Percentiles rank a stretch among this genome's conserved stretches.
These are phyloP conservation scores for Progne subis DNA, from an alignment of 2,113 vertebrate species.

Conservation along the genomic window DNA sequence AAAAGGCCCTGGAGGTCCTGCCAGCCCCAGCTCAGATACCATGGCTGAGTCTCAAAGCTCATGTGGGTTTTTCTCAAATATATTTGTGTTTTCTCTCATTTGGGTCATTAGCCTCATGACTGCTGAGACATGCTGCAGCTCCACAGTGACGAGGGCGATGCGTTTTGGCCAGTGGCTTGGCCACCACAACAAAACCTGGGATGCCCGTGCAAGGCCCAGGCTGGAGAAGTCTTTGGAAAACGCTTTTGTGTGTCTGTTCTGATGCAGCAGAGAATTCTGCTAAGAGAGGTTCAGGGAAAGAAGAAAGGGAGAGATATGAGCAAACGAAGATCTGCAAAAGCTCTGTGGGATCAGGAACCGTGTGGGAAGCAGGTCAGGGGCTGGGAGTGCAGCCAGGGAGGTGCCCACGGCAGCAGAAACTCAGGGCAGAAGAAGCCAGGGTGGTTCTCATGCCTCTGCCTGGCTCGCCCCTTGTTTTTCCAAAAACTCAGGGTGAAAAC, in stretches of 20 bases:
- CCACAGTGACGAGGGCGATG: fast-evolving
- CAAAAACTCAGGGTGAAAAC: neutral
- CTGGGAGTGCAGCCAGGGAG: neutral
- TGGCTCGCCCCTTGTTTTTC: neutral
- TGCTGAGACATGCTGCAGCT: neutral
- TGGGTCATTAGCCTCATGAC: fast-evolving
- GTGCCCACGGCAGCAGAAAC: neutral
- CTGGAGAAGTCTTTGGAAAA: neutral
- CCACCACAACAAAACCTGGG: neutral
- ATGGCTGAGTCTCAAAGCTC: fast-evolving
- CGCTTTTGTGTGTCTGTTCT: neutral
- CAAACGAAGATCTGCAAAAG: fast-evolving
- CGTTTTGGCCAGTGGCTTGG: neutral
- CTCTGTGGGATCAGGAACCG: fast-evolving
- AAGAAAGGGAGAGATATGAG: neutral
- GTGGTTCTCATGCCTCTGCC: neutral
- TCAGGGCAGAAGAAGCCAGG: neutral
- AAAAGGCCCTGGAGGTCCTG: neutral
- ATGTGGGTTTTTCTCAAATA: fast-evolving
- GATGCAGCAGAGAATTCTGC: neutral
- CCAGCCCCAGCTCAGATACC: neutral
- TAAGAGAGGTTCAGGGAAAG: neutral
- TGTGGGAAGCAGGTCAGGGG: neutral
- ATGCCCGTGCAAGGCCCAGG: neutral
- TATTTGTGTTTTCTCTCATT: neutral